Conservation (phyloP, 2,797 vertebrate species). For the Lacerta bilineata region DNA sequence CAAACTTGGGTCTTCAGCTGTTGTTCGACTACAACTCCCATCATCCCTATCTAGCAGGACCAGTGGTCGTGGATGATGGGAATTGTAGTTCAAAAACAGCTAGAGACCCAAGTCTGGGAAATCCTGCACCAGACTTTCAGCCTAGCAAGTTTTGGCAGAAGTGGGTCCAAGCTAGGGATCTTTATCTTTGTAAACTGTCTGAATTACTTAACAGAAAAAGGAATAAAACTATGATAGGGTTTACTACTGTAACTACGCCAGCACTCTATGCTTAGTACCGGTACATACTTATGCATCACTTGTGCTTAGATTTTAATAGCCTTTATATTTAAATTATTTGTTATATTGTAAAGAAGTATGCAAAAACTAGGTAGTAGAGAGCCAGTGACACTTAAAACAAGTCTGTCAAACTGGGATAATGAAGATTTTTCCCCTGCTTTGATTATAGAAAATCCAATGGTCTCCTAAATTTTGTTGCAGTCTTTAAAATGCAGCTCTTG, state of each 20-base stretch:
- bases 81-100: too few species aligned
- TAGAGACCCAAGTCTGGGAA: too few species aligned
- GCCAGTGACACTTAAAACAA: not conserved
- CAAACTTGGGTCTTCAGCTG: too few species aligned
- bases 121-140: not conserved
- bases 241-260: not conserved
- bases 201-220: not conserved
- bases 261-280: too few species aligned
- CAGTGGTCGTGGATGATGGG: too few species aligned
- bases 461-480: not conserved
- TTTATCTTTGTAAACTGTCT: not conserved
- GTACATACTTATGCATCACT: not conserved
- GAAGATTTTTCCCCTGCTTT: not conserved
- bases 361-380: not conserved
- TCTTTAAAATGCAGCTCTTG: not conserved
- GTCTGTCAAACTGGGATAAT: not conserved
- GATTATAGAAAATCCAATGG: not conserved
- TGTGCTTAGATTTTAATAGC: not conserved
- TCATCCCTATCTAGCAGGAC: too few species aligned
- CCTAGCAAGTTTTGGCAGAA: not conserved
- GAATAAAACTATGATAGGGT: not conserved
- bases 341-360: not conserved
- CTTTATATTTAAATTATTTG: not conserved
- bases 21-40: too few species aligned
- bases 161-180: not conserved